A percentile compares a stretch with the other conserved stretches of the same genome.
Conservation (phyloP, 2,113 vertebrate species). For the Proteles cristata region DNA sequence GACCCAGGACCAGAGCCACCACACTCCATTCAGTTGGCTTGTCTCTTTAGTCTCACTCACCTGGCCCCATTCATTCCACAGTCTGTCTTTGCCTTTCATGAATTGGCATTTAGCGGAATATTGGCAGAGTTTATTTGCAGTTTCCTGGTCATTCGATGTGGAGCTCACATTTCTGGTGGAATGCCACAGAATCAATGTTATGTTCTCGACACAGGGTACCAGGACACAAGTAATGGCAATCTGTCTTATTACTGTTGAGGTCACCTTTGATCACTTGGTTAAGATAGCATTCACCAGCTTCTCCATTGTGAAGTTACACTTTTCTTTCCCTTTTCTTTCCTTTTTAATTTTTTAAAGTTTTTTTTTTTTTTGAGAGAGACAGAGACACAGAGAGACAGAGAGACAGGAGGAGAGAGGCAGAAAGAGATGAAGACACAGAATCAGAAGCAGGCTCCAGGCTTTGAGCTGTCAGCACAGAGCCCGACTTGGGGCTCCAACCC, state of each 20-base stretch:
- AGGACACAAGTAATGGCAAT: neutral
- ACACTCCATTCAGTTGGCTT: accelerated
- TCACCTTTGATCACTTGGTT: neutral
- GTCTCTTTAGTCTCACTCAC: neutral
- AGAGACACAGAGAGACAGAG: too few relatives aligned
- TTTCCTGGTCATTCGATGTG: neutral
- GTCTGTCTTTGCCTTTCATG: neutral
- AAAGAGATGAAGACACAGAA: too few relatives aligned
- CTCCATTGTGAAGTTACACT: neutral
- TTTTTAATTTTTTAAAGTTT: too few relatives aligned
- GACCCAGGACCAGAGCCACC: neutral
- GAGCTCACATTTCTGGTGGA: neutral
- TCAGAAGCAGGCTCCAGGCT: too few relatives aligned
- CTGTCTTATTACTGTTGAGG: neutral
- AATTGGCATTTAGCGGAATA: neutral
- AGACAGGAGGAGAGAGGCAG: too few relatives aligned
- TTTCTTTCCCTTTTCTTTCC: neutral
- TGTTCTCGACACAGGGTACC: accelerated
- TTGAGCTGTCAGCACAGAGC: too few relatives aligned
- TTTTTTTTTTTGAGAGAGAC: too few relatives aligned
- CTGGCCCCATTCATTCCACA: neutral
- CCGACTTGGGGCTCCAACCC: too few relatives aligned
- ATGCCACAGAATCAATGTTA: accelerated
- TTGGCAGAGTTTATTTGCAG: neutral
- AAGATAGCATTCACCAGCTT: neutral